Evolutionary conservation across 2,888 invertebrate genomes (phyloP), one percentile per base, ranked within the genome.

Genomic region (Calameuta filiformis): DNA sequence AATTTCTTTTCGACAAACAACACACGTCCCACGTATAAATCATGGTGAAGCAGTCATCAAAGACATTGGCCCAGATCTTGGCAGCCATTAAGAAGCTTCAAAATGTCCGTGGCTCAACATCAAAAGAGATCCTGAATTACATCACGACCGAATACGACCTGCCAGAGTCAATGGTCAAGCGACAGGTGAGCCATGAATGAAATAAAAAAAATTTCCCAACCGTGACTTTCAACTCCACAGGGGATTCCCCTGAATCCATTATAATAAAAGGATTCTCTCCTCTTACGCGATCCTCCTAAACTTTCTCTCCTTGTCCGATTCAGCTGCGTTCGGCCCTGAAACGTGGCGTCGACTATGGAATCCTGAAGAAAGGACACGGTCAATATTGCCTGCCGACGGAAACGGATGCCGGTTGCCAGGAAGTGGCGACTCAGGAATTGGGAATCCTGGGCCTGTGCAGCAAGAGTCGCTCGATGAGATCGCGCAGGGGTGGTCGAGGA

Each of bases 61-160:
- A 82, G 76, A 78, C 84, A 6, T 75, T 89, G 34, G 75, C 77
- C 30, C 76, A 86, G 75, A 84, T 88, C n/a, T 68, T 89, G 9
- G 76, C 85, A 1, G 87, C 89, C 9, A 87, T 89, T n/a, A 86
- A 83, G 75, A 86, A 87, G 74, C 83, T 89, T 74, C 81, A 84
- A 4, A 83, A 88, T 69, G 73, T 81, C 30, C 85, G 83, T 74
- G 89, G 89, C 11, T 87, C 87, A 6, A 85, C 82, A 1, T 84
- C 85, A 6, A 78, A 77, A 11, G 87, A 88, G 75, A 89, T 89
- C 73, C 75, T 87, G 37, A 81, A 81, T 78, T 89, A 87, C 73
- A 79, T 89, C 23, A 81, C 87, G 1, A 83, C 84, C 0, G 76
- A 83, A 35, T 83, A 85, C 35, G 77, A 86, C 12, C 71, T 88